Conservation (phyloP, 2,113 vertebrate species). For the Silurus meridionalis region DNA sequence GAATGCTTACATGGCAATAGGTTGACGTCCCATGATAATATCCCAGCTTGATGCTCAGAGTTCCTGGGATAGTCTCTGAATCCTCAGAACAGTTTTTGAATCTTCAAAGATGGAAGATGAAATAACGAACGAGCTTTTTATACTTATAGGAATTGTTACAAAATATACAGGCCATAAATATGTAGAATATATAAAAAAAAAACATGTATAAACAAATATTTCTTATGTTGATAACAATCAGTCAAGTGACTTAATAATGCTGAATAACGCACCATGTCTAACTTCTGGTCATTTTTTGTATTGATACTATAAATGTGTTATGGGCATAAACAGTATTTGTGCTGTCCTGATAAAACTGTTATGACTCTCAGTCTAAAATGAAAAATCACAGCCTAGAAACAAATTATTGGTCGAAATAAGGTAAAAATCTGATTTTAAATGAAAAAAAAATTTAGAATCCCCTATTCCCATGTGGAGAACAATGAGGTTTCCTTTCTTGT, state of each 20-base stretch:
- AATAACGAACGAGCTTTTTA: neutral
- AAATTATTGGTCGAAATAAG: slow-evolving; percentile 5
- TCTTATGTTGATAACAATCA: neutral
- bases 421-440: neutral
- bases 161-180: too few species aligned
- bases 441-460: neutral
- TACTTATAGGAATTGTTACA: neutral
- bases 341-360: slow-evolving; percentile 2
- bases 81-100: neutral
- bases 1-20: neutral
- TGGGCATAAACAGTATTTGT: neutral
- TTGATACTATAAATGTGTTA: neutral
- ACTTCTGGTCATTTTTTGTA: slow-evolving; percentile 4
- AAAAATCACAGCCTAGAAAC: neutral
- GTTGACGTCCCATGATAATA: neutral
- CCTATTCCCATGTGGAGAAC: neutral
- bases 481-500: neutral
- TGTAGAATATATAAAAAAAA: neutral
- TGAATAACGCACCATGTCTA: neutral
- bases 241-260: too few species aligned
- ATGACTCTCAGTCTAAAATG: neutral
- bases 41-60: neutral
- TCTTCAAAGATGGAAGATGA: neutral
- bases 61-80: neutral
- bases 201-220: neutral